These are phyloP conservation scores for Clavelina lepadiformis DNA, from an alignment of 23 tunicate species.

Conservation along the genomic window DNA sequence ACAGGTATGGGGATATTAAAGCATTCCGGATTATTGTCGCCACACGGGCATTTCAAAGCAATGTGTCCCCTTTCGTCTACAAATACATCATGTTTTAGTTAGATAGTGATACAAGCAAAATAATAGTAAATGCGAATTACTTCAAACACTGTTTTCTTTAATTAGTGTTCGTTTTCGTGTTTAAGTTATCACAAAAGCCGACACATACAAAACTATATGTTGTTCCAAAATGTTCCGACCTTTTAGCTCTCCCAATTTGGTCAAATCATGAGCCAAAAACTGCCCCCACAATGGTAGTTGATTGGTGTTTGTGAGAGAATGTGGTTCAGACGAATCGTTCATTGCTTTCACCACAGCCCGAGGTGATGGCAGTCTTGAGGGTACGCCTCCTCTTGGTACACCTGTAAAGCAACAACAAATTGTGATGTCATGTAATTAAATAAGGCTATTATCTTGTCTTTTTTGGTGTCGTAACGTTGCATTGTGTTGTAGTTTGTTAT, in stretches of 20 bases:
- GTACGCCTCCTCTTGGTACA: constrained; percentile 28
- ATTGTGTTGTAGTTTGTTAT: no score
- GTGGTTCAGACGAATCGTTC: constrained; percentile 8
- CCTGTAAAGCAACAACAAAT: background rate
- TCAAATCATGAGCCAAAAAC: constrained; percentile 55
- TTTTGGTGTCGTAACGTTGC: no score
- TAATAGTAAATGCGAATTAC: no score
- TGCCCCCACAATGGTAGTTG: constrained; percentile 55
- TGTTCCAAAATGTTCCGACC: no score
- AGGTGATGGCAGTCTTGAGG: constrained; percentile 28
- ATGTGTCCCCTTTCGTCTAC: constrained; percentile 16
- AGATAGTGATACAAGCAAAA: background rate
- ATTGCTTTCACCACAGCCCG: constrained; percentile 25
- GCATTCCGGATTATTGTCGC: constrained; percentile 18
- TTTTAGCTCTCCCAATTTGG: constrained; percentile 27
- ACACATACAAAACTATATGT: no score
- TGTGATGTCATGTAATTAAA: no score
- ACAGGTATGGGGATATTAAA: constrained; percentile 31
- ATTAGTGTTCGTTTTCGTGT: no score
- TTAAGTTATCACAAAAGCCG: no score
- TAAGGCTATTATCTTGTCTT: no score
- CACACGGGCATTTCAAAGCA: constrained; percentile 12
- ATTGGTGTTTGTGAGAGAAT: constrained; percentile 16
- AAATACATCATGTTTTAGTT: background rate
- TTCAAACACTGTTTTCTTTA: no score